These are phyloP conservation scores for Neostethus bicornis DNA, from an alignment of 2,797 vertebrate genomes.

Conservation along the genomic window DNA sequence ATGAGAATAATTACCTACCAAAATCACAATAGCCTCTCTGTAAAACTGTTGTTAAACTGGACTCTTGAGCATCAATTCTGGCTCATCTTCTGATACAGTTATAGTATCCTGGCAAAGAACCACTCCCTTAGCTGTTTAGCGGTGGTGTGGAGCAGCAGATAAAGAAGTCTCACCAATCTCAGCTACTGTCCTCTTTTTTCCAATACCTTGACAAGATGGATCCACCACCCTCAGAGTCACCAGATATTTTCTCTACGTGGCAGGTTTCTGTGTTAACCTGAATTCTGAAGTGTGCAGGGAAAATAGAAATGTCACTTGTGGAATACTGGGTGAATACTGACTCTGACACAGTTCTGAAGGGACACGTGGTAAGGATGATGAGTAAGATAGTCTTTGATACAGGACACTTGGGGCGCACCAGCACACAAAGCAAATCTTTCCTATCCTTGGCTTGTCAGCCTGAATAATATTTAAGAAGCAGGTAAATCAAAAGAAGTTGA, in stretches of 20 bases:
- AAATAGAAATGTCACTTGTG: not conserved
- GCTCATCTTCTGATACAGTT: too few species aligned
- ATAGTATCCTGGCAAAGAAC: not conserved
- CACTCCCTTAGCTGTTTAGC: not conserved
- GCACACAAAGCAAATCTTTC: not conserved
- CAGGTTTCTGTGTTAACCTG: constrained; percentile 4
- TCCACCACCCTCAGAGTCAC: not conserved
- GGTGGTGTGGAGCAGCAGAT: too few species aligned
- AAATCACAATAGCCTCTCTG: too few species aligned
- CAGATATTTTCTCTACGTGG: constrained; percentile 1
- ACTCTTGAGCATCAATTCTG: not conserved
- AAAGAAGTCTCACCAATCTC: too few species aligned
- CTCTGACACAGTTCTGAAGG: constrained; percentile 1
- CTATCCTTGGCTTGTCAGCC: not conserved
- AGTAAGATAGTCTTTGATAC: constrained; percentile 6
- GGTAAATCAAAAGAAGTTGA: not conserved
- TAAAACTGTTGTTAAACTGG: too few species aligned
- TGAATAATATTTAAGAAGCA: not conserved
- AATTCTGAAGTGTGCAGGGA: not conserved
- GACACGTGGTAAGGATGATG: constrained; percentile 1
- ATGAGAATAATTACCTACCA: too few species aligned
- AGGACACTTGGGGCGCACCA: not conserved
- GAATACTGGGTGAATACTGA: not conserved
- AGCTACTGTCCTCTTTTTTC: not conserved
- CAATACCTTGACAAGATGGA: not conserved